Base-by-base conservation (phyloP, 2,888 invertebrate genomes). In the Molorchus minor region DNA sequence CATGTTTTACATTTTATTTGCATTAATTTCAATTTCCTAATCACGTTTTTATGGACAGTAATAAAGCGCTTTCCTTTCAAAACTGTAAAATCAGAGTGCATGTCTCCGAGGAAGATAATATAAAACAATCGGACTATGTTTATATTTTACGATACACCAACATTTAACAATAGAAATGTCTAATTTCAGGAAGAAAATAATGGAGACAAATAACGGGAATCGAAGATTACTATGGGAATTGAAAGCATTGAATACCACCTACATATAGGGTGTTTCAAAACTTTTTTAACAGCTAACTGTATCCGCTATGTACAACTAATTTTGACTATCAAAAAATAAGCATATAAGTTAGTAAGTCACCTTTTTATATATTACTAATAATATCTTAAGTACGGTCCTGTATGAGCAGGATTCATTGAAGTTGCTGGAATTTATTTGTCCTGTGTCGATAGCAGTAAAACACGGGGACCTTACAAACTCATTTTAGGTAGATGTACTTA, bases 1-100 rank as follows among this genome's bases (percentile, higher is more conserved):
- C 73, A 69, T 75, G 75, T 75, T 73, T 72, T 68, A 75, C 75
- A 75, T 71, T 72, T 68, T 70, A 71, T 73, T 73, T 72, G 75
- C 73, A 73, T 74, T 74, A 72, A 73, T 72, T 74, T 72, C 67
- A 66, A 65, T 70, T 71, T 71, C 71, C 71, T 74, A 73, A 74
- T 74, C 71, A 69, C 59, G 58, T 65, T 72, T 73, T 74, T 73
- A 74, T 73, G 69, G 70, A 46, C 56, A 64, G 68, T 69, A 67
- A 73, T 73, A 73, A 73, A 72, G 66, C 53, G 65, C 70, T 72
- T 72, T 71, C 71, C 70, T 71, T 71, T 69, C 62, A 54, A 61
- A 67, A 64, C 64, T 67, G 64, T 64, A 61, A 71, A 71, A 71
- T 71, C 72, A 71, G 65, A 59, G 64, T 67, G 71, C 71, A 72